Percentiles rank a stretch among this genome's conserved stretches.
These are phyloP conservation scores for Mus pahari DNA, from an alignment of 2,113 vertebrate species.

Conservation along the genomic window DNA sequence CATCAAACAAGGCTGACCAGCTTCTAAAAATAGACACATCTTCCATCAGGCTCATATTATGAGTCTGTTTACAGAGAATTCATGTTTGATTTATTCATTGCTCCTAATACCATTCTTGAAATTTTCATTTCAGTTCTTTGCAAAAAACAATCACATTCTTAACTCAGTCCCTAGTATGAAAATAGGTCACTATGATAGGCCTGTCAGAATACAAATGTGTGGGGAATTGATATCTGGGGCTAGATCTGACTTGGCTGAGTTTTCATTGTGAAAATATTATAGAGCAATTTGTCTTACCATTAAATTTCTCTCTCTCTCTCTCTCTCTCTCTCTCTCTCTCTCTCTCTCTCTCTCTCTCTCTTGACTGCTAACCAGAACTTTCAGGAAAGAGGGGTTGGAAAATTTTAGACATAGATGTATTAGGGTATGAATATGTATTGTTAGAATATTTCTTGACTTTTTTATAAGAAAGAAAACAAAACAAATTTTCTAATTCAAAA, in stretches of 20 bases:
- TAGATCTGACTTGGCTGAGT: conserved; percentile 66
- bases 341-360: background rate
- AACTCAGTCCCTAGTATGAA: conserved; percentile 67
- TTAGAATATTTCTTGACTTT: conserved; percentile 21
- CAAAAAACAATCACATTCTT: conserved; percentile 82
- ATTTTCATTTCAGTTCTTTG: conserved; percentile 78
- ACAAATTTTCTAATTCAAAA: conserved; percentile 3
- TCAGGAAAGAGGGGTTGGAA: conserved; percentile 65
- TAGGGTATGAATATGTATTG: conserved; percentile 34
- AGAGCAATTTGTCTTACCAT: conserved; percentile 81
- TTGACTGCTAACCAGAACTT: conserved; percentile 66
- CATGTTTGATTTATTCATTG: conserved; percentile 76
- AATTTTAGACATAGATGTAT: conserved; percentile 33
- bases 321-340: conserved; percentile 15
- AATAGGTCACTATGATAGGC: conserved; percentile 73
- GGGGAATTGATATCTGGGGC: conserved; percentile 76
- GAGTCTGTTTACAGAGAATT: conserved; percentile 45
- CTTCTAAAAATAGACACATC: conserved; percentile 67
- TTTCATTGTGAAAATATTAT: conserved; percentile 80
- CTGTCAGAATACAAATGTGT: conserved; percentile 66
- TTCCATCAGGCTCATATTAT: conserved; percentile 64
- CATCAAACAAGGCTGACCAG: conserved; percentile 10
- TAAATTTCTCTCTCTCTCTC: background rate
- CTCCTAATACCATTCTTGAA: conserved; percentile 72
- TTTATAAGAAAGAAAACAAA: conserved; percentile 48